Base-by-base conservation (phyloP, 2,888 invertebrate species). In the Elysia crispata region DNA sequence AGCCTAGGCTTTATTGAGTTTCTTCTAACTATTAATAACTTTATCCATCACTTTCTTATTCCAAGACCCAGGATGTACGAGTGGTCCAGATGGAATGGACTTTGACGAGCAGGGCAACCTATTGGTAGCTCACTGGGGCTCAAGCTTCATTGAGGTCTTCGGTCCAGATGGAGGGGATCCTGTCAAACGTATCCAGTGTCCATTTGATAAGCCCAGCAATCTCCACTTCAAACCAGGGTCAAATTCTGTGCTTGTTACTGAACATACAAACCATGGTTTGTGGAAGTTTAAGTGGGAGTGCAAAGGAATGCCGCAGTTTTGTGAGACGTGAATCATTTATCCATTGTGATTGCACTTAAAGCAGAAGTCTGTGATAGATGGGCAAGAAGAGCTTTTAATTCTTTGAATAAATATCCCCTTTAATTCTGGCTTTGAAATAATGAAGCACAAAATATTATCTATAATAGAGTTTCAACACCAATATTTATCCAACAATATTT, bases 21-120 rank as follows among this genome's bases (percentile, higher is more conserved):
- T n/a, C n/a, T n/a, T n/a, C n/a, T 6, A 41, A 41, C 11, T 11
- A 41, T 41, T 41, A 3, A 11, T 41, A 6, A 41, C 11, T 6
- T 3, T 41, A 41, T 41, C 5, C 41, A 41, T 41, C 11, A 41
- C 41, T 41, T 41, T 41, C 11, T 41, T 41, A 41, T 41, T 41
- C 41, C 11, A 41, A 41, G 41, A 41, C 41, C 41, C 41, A 41
- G 41, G 41, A 11, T 41, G 41, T 41, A 41, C 41, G 41, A 88
- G 89, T 18, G 91, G 91, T 8, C 88, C 90, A 60, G 91, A 91
- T 84, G 91, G 91, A 0, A 89, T 91, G 90, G 91, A 90, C 80
- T 89, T 90, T 85, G 91, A 91, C 83, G 86, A 83, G n/a, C 85
- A 87, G 1, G 86, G 87, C 28, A 89, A 89, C 76, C 83, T 91